Evolutionary conservation across 2,797 vertebrate genomes (phyloP), one percentile per base, ranked within the genome.

Genomic region (Gymnoscopelus braueri): DNA sequence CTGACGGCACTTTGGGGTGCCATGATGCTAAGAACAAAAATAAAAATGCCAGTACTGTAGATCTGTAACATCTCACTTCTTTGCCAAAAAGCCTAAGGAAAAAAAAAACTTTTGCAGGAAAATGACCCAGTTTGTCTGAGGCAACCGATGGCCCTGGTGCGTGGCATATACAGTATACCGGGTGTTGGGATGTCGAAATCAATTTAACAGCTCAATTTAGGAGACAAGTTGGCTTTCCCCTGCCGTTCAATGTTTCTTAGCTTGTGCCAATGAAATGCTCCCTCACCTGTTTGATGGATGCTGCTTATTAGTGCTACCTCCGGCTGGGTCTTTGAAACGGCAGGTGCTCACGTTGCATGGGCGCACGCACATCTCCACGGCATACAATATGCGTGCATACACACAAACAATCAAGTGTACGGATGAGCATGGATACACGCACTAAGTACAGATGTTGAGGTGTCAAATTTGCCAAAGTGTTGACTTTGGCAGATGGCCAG

Each of bases 141-240:
- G 68, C 73, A 72, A 68, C 65, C 80, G 67, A 71, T 72, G 78
- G 72, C 74, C 65, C 72, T 59, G 50, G 32, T 39, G 19, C 39
- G 39, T 6, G 39, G 39, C 49, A 67, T 52, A 48, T 75, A 66
- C 48, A 26, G 26, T 69, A 70, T 50, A 55, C 29, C 60, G 69
- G 72, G 67, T 29, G 39, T 74, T 50, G 60, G 80, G 71, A 88
- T 88, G 90, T 88, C 87, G 79, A 74, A 89, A 83, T 86, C 68
- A 74, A 87, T 91, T 88, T 81, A 81, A 83, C 76, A 77, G 66
- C 79, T 80, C 70, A 72, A 65, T 71, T 57, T 72, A 67, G 57
- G 71, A 79, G 49, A 76, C 53, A 73, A 80, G 82, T 84, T 80
- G 76, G 60, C 74, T 69, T 8, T 77, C 75, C 77, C 71, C 72